Conservation (phyloP, 2,797 vertebrate species). For the Neoniphon sammara region DNA sequence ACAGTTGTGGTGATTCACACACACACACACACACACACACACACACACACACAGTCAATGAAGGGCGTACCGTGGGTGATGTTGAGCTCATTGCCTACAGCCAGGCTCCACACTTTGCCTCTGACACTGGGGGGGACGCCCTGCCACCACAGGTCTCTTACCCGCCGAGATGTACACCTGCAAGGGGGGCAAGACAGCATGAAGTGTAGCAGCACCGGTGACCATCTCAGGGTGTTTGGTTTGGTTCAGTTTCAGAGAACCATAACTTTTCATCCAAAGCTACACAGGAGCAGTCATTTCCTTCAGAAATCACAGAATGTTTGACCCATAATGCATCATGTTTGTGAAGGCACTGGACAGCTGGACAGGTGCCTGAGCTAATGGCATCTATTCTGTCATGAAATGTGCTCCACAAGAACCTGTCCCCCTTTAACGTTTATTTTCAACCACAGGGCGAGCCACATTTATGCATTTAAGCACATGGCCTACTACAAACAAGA, state of each 20-base stretch:
- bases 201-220: not conserved
- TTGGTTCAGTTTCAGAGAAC: too few species aligned
- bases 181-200: not conserved
- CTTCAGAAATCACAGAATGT: too few species aligned
- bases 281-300: too few species aligned
- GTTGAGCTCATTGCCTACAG: slow-evolving; percentile 95
- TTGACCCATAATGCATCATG: too few species aligned
- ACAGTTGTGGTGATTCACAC: not conserved
- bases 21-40: not conserved
- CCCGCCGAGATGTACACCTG: slow-evolving; percentile 91
- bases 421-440: not conserved
- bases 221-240: not conserved
- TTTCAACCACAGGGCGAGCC: too few species aligned
- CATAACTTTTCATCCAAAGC: too few species aligned
- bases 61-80: slow-evolving; percentile 89
- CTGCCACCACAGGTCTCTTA: slow-evolving; percentile 96
- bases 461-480: too few species aligned
- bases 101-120: slow-evolving; percentile 95
- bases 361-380: too few species aligned
- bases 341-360: too few species aligned
- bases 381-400: too few species aligned
- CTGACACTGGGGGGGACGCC: slow-evolving; percentile 94
- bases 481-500: too few species aligned
- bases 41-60: not conserved
- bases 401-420: too few species aligned